phyloP scores from a whole-genome alignment of 2,888 invertebrate species.

The Caenorhabditis panamensis region DNA sequence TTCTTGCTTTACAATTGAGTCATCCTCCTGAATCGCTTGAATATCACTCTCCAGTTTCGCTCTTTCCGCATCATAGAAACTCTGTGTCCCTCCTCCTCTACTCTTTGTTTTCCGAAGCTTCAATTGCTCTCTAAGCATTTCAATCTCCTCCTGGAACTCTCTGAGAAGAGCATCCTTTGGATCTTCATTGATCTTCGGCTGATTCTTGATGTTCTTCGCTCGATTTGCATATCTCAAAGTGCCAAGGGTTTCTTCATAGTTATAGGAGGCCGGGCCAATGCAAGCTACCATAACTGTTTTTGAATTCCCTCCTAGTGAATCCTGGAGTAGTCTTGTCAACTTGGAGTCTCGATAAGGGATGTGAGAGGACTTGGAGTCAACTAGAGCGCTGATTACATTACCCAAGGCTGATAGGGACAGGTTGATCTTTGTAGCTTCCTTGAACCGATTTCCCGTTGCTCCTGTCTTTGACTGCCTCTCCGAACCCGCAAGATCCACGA shows the following conservation, averaged over 20 bases:
- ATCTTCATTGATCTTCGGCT: slow-evolving; percentile 98
- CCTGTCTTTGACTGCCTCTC: slow-evolving; percentile 55
- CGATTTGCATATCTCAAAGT: slow-evolving; percentile 67
- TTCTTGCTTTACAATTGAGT: slow-evolving; percentile 69
- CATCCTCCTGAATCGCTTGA: slow-evolving; percentile 82
- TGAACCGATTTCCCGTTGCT: slow-evolving; percentile 64
- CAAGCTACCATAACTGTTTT: slow-evolving; percentile 99
- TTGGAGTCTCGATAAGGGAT: slow-evolving; percentile 99
- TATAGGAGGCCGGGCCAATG: slow-evolving; percentile 96
- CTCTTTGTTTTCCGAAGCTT: slow-evolving; percentile 79
- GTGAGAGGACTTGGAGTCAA: slow-evolving; percentile 96
- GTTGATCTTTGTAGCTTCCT: slow-evolving; percentile 98
- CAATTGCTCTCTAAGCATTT: slow-evolving; percentile 67
- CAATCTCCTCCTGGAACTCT: slow-evolving; percentile 87
- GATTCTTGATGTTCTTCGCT: slow-evolving; percentile 98
- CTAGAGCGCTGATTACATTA: slow-evolving; percentile 97
- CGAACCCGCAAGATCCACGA: slow-evolving; percentile 94
- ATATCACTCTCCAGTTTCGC: slow-evolving; percentile 82
- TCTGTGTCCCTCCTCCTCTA: slow-evolving; percentile 26
- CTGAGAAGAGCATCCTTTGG: slow-evolving; percentile 97
- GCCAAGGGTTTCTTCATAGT: slow-evolving; percentile 93
- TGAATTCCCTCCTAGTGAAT: slow-evolving; percentile 98
- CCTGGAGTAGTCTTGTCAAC: slow-evolving; percentile 93
- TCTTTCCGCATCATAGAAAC: slow-evolving; percentile 81
- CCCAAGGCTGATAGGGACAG: slow-evolving; percentile 96